Evolutionary conservation across 2,797 vertebrate genomes (phyloP), one percentile per base, ranked within the genome.

Genomic region (Buphagus erythrorhynchus): DNA sequence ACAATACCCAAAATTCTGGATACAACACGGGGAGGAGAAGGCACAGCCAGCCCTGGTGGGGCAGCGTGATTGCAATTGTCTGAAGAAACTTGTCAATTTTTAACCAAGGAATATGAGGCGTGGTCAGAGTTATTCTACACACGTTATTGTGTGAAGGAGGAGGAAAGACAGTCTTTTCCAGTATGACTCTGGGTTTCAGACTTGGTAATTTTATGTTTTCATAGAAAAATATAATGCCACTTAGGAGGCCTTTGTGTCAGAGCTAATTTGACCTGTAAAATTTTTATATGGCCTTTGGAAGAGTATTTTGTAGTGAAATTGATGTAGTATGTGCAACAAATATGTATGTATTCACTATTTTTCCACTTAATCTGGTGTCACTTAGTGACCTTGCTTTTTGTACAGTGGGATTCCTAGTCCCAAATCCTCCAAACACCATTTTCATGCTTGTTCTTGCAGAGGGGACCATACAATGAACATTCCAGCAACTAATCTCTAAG

Each of bases 41-140:
- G 10, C 19, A 35, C 31, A 61, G n/a, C 40, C 59, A 49, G 38
- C 29, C 6, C 43, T 54, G 38, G 15, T 29, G 11, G 17, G 11
- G 20, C 0, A 1, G 26, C 0, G 0, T 59, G 69, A 59, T 36
- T 78, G n/a, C 18, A 49, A 1, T 13, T 46, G 35, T 14, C 62
- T 86, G 40, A 79, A 67, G 45, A 72, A 75, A 55, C 5, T 31
- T 46, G 24, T 35, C 22, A 20, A 13, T 25, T 82, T 92, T 78
- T 86, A 49, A 54, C 29, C 5, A 20, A 49, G 49, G 29, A 75
- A 16, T 54, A 54, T 38, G 22, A 78, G 20, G 29, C 66, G 36
- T 22, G 11, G 35, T 59, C 35, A 62, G 20, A n/a, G 10, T 78
- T 78, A 35, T 8, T 81, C 43, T 74, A 21, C 11, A 6, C 18